phyloP scores from a whole-genome alignment of 2,888 invertebrate species.

The Octonoba sinensis region DNA sequence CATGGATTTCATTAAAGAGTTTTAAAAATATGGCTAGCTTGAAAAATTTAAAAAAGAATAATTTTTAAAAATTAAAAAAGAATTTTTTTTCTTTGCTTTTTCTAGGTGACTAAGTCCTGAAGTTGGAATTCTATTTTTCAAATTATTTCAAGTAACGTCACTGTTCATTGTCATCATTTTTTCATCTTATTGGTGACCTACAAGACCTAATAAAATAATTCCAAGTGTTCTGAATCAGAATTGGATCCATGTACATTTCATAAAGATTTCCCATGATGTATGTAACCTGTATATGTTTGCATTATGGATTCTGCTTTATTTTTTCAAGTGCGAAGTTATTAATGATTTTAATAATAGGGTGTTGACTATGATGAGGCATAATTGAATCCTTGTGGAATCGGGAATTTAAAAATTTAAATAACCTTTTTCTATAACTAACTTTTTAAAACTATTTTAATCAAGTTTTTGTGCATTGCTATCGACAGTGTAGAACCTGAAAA shows the following conservation, averaged over 20 bases:
- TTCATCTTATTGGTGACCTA: slow-evolving; percentile 28
- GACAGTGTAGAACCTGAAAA: no score
- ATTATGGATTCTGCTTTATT: slow-evolving; percentile 9
- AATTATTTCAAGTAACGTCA: slow-evolving; percentile 28
- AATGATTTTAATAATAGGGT: neutral
- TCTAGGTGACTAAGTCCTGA: slow-evolving; percentile 26
- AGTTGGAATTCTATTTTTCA: slow-evolving; percentile 19
- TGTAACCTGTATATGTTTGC: slow-evolving; percentile 40
- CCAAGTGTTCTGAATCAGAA: slow-evolving; percentile 59
- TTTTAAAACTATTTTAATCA: no score
- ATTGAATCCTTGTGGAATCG: no score
- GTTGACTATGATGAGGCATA: neutral
- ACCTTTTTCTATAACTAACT: no score
- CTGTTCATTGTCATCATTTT: slow-evolving; percentile 26
- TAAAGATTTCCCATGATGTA: slow-evolving; percentile 25
- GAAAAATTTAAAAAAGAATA: no score
- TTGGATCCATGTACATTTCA: slow-evolving; percentile 45
- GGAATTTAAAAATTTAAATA: no score
- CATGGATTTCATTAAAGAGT: no score
- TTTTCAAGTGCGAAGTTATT: neutral
- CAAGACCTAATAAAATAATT: slow-evolving; percentile 25
- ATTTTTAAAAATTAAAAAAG: no score
- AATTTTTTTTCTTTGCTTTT: neutral
- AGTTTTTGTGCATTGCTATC: no score
- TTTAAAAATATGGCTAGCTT: no score